phyloP scores from a whole-genome alignment of 2,888 invertebrate genomes.

The Scaptomyza tumidula region DNA sequence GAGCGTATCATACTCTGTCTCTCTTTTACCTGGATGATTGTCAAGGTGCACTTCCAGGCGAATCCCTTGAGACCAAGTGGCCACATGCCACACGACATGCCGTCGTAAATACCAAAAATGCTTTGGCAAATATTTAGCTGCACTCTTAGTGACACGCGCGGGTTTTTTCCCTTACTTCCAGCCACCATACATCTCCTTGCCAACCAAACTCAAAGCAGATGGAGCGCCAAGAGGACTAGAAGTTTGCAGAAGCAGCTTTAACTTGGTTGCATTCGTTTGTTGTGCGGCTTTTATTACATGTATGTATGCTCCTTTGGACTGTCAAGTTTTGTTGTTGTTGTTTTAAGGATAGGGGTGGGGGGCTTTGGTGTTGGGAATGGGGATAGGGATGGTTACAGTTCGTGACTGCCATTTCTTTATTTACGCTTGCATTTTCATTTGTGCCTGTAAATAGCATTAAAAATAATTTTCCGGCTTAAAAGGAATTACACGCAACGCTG shows the following conservation, averaged over 20 bases:
- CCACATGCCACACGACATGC: slow-evolving; percentile 72
- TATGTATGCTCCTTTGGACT: slow-evolving; percentile 9
- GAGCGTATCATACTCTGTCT: slow-evolving; percentile 1
- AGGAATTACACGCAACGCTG: slow-evolving; percentile 60
- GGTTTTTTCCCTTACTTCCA: slow-evolving; percentile 4
- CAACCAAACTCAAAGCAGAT: background rate
- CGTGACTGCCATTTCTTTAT: slow-evolving; percentile 69
- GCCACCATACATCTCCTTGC: background rate
- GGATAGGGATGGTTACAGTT: slow-evolving; percentile 30
- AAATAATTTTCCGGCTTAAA: slow-evolving; percentile 80
- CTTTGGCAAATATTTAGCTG: slow-evolving; percentile 76
- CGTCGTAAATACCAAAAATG: slow-evolving; percentile 76
- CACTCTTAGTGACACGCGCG: slow-evolving; percentile 70
- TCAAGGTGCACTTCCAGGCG: slow-evolving; percentile 42
- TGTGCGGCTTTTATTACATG: slow-evolving; percentile 24
- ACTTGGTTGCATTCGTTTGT: slow-evolving; percentile 24
- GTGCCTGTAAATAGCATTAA: slow-evolving; percentile 76
- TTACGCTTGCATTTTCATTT: slow-evolving; percentile 77
- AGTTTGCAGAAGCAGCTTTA: slow-evolving; percentile 53
- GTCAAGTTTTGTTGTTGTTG: slow-evolving; percentile 40
- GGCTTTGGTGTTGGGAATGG: no score
- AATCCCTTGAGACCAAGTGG: slow-evolving; percentile 41
- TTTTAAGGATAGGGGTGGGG: background rate
- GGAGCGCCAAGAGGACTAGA: slow-evolving; percentile 6
- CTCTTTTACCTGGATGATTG: slow-evolving; percentile 4